Conservation (phyloP, 2,113 vertebrate genomes). For the Sigmodon hispidus region DNA sequence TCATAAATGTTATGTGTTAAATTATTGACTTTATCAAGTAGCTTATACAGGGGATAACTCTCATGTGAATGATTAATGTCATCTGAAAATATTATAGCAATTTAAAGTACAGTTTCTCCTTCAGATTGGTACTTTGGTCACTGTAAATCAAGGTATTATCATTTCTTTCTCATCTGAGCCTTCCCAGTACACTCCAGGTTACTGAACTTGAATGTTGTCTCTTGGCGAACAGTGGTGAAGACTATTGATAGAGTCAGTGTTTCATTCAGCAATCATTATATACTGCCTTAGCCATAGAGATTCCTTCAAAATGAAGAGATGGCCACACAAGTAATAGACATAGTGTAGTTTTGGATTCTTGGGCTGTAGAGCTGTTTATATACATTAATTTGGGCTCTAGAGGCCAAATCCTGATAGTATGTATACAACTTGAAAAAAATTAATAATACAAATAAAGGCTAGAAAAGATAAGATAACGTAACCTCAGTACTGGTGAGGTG, state of each 20-base stretch:
- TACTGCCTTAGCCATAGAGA: not conserved
- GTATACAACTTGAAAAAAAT: not conserved
- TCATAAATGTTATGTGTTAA: not conserved
- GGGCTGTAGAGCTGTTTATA: not conserved
- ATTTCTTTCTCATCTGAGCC: not conserved
- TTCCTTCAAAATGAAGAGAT: constrained; percentile 33
- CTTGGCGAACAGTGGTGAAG: not conserved
- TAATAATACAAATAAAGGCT: constrained; percentile 23
- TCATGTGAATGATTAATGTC: not conserved
- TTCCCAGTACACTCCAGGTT: not conserved
- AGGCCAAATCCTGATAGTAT: not conserved
- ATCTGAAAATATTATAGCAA: constrained; percentile 38
- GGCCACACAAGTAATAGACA: constrained; percentile 35
- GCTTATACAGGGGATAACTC: not conserved
- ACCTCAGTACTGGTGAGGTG: too few species aligned
- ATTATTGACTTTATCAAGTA: constrained; percentile 21
- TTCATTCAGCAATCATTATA: constrained; percentile 22
- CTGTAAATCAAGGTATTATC: not conserved
- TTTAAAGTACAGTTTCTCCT: not conserved
- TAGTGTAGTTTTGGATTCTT: not conserved
- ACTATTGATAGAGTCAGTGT: not conserved
- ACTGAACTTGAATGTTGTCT: not conserved
- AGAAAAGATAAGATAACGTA: not conserved
- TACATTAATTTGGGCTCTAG: not conserved
- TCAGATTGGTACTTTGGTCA: not conserved